A percentile compares a stretch with the other conserved stretches of the same genome.
Evolutionary conservation across 2,888 invertebrate genomes (phyloP).

Genomic region (Megamerina dolium): DNA sequence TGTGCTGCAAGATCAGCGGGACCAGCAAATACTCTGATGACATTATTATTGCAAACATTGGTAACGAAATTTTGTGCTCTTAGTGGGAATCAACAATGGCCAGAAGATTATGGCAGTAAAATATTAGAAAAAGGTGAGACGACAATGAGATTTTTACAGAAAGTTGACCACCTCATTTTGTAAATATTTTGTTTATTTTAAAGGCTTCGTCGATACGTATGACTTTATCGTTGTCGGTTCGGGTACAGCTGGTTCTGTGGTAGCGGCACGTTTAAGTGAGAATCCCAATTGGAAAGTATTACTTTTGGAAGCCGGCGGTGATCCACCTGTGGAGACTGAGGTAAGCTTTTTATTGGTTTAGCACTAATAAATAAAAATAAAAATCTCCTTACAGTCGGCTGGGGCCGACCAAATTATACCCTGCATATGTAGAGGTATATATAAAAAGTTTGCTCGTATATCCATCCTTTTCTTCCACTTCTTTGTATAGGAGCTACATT

Average conservation of each 20-base stretch:
- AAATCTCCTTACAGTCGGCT: no score
- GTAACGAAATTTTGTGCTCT: conserved; percentile 58
- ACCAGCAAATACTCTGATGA: conserved; percentile 52
- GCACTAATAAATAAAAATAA: neutral
- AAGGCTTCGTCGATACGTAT: conserved; percentile 42
- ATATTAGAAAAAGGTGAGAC: conserved; percentile 23
- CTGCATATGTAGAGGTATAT: no score
- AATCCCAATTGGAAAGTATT: conserved; percentile 69
- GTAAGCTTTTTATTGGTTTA: conserved; percentile 38
- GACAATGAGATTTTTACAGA: neutral
- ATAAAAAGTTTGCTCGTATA: no score
- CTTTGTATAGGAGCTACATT: no score
- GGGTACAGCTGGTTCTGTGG: conserved; percentile 58
- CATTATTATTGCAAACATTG: conserved; percentile 56
- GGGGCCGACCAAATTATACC: no score
- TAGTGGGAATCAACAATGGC: conserved; percentile 55
- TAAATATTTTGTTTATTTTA: neutral
- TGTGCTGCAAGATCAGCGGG: conserved; percentile 46
- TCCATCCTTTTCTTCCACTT: no score
- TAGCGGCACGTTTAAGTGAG: conserved; percentile 66
- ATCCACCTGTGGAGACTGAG: conserved; percentile 53
- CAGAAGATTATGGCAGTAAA: conserved; percentile 49
- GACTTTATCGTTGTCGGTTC: conserved; percentile 59
- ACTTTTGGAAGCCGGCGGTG: conserved; percentile 73
- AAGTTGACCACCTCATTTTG: neutral